These are phyloP conservation scores for Xiphophorus couchianus DNA, from an alignment of 2,113 vertebrate genomes.

Conservation along the genomic window DNA sequence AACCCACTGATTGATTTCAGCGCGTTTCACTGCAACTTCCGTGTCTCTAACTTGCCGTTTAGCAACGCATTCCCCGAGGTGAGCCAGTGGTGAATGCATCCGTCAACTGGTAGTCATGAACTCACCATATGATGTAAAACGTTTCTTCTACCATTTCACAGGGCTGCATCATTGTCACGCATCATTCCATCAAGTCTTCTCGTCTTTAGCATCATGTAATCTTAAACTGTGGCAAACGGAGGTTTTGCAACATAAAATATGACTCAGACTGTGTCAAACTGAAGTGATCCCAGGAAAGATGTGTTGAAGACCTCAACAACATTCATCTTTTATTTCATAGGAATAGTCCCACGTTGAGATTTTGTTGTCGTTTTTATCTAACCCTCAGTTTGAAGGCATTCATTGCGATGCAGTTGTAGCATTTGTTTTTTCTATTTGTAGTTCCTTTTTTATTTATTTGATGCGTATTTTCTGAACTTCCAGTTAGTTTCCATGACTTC, in stretches of 20 bases:
- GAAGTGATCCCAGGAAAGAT: too few relatives aligned
- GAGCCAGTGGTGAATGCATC: neutral
- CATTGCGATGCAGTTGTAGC: neutral
- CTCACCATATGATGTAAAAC: neutral
- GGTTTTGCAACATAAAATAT: too few relatives aligned
- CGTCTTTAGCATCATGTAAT: neutral
- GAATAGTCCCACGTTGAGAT: too few relatives aligned
- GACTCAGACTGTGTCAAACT: too few relatives aligned
- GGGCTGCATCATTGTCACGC: neutral
- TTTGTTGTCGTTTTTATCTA: too few relatives aligned
- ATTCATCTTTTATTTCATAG: too few relatives aligned
- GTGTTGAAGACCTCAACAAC: too few relatives aligned
- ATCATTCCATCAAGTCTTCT: neutral
- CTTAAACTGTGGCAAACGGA: neutral
- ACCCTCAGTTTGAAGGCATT: too few relatives aligned
- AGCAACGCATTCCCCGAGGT: conserved; percentile 4
- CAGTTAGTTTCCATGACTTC: too few relatives aligned
- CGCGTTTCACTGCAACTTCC: neutral
- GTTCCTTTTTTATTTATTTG: too few relatives aligned
- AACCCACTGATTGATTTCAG: neutral
- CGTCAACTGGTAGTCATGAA: neutral
- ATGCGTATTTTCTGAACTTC: too few relatives aligned
- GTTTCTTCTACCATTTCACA: neutral
- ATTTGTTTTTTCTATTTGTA: too few relatives aligned
- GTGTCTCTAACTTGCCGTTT: neutral